A percentile compares a stretch with the other conserved stretches of the same genome.
Conservation (phyloP, 2,888 invertebrate genomes). For the Aphelenchoides bicaudatus region DNA sequence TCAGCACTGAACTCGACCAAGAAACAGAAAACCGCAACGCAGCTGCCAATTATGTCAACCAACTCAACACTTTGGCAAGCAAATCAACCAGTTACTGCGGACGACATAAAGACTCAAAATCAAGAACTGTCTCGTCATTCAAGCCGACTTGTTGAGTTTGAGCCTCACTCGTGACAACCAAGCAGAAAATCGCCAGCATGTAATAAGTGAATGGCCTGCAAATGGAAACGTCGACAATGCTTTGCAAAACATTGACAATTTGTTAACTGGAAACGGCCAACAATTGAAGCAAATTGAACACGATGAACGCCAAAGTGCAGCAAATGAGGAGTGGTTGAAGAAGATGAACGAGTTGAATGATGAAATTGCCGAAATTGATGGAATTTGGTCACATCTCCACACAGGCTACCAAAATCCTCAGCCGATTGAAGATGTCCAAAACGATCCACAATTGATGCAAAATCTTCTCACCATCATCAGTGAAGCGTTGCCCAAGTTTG, state of each 20-base stretch:
- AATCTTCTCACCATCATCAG: neutral
- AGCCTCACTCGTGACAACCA: no score
- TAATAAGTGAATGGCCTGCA: neutral
- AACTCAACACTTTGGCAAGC: no score
- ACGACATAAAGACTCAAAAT: no score
- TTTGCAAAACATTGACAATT: neutral
- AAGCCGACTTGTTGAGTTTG: no score
- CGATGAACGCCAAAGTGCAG: conserved; percentile 3
- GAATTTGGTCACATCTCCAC: neutral
- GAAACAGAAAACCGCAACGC: no score
- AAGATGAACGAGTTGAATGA: conserved; percentile 11
- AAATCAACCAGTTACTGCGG: no score
- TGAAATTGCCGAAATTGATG: neutral
- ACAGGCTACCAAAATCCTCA: neutral
- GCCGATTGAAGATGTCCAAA: neutral
- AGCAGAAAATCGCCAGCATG: neutral
- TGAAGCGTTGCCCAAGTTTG: no score
- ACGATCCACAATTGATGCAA: neutral
- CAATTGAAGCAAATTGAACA: neutral
- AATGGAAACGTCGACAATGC: neutral
- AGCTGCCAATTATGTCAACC: no score
- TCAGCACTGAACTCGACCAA: no score
- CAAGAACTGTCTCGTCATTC: no score
- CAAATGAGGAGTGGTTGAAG: conserved; percentile 5
- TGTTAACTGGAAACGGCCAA: neutral